Percentiles rank a stretch among this genome's conserved stretches.
These are phyloP conservation scores for Chaetura pelagica DNA, from an alignment of 2,113 vertebrate species.

Conservation along the genomic window DNA sequence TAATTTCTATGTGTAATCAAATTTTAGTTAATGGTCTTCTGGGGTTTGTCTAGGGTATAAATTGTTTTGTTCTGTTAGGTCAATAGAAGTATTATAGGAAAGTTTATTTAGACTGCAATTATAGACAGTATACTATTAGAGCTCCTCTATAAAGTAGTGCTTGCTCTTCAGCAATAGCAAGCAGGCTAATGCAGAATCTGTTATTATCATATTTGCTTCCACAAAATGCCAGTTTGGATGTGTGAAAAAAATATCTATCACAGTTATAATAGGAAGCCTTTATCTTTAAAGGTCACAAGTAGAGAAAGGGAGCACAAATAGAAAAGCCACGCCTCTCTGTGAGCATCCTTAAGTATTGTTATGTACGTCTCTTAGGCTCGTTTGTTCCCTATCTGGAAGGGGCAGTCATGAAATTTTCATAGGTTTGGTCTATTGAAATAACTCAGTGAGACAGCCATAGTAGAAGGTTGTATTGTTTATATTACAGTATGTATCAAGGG, in stretches of 20 bases:
- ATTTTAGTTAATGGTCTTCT: background rate
- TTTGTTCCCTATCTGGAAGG: background rate
- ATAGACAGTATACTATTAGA: background rate
- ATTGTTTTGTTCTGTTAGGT: background rate
- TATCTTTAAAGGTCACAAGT: constrained; percentile 32
- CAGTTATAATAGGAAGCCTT: background rate
- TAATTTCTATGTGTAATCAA: background rate
- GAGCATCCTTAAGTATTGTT: background rate
- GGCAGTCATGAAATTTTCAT: constrained; percentile 43
- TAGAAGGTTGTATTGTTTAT: background rate
- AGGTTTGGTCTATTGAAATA: constrained; percentile 2
- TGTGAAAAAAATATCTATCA: background rate
- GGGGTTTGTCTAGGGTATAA: background rate
- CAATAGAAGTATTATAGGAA: background rate
- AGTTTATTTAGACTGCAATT: background rate
- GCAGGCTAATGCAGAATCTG: background rate
- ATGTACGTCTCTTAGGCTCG: background rate
- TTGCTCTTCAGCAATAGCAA: background rate
- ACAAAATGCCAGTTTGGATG: background rate
- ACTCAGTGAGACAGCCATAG: background rate
- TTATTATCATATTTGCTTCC: background rate
- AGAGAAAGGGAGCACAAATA: background rate
- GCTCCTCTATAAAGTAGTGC: background rate
- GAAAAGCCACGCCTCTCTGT: background rate
- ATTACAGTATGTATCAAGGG: background rate